Evolutionary conservation across 2,113 vertebrate species (phyloP), one percentile per base, ranked within the genome.

Genomic region (Antennarius striatus): DNA sequence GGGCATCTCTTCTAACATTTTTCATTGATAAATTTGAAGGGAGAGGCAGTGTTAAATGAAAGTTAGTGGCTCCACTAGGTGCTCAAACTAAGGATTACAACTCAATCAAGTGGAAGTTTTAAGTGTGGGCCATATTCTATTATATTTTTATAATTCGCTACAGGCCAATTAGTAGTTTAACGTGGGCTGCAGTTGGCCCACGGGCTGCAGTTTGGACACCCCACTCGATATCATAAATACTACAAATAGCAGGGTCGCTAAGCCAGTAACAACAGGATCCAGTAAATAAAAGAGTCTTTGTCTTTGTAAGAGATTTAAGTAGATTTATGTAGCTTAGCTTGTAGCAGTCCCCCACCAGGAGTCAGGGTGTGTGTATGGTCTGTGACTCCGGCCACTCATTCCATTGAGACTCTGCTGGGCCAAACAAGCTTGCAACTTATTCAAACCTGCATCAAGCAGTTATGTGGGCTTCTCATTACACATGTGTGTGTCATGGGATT

Each of bases 301-400:
- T 90, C 11, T 40, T 82, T 12, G 48, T 22, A 22, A 22, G 22
- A 68, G 76, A 56, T 63, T 79, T 88, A 87, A 79, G 73, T 51
- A 80, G 89, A 89, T 90, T 90, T 87, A 68, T 66, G 51, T 63
- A 67, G 87, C 71, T 85, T 85, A 89, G 59, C 79, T 81, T 84
- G 63, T 43, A 43, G 32, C 32, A 36, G 74, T 59, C 62, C 61
- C 55, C 45, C 68, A 73, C 32, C 57, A 73, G 70, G 74, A 77
- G 76, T 81, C 68, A 69, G 66, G 71, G 54, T 69, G 55, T 68
- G 56, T 71, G 60, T 56, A 48, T 47, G 22, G 30, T 53, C 60
- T 69, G 65, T 63, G 53, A 73, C 59, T 81, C 56, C 76, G 36
- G 67, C 30, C 50, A 57, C 68, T 81, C 1, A 30, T 68, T 81